Conservation (phyloP, 2,113 vertebrate species). For the Steatornis caripensis region DNA sequence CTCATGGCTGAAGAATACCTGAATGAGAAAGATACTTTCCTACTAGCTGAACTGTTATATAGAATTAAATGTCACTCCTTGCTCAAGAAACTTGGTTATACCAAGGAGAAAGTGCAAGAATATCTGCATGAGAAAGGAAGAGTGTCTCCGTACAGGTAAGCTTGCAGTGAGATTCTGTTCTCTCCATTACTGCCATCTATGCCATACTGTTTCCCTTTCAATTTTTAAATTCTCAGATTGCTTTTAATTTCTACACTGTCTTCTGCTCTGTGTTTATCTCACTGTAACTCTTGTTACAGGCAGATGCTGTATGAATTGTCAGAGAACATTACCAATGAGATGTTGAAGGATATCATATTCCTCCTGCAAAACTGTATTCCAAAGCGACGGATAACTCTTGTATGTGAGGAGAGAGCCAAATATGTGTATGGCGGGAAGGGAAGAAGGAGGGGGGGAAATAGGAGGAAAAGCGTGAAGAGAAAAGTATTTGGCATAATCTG, state of each 20-base stretch:
- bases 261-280: background rate
- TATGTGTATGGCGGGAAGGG: background rate
- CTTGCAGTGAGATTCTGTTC: background rate
- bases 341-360: conserved; percentile 41
- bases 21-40: conserved; percentile 34
- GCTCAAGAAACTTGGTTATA: conserved; percentile 50
- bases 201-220: background rate
- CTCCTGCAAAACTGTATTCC: conserved; percentile 9
- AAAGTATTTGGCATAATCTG: background rate
- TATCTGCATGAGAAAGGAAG: background rate
- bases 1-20: conserved; percentile 39
- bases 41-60: conserved; percentile 73
- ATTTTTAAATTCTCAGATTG: background rate
- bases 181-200: background rate
- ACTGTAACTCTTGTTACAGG: conserved; percentile 51
- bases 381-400: conserved; percentile 1
- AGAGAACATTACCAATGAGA: conserved; percentile 39
- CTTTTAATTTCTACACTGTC: background rate
- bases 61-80: conserved; percentile 36
- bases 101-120: conserved; percentile 29
- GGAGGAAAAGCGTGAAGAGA: background rate
- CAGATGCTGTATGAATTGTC: conserved; percentile 73
- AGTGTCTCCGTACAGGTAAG: conserved; percentile 70
- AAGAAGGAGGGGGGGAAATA: background rate
- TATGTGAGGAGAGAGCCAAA: conserved; percentile 23